phyloP scores from a whole-genome alignment of 2,888 invertebrate genomes.

The Aporophyla nigra region DNA sequence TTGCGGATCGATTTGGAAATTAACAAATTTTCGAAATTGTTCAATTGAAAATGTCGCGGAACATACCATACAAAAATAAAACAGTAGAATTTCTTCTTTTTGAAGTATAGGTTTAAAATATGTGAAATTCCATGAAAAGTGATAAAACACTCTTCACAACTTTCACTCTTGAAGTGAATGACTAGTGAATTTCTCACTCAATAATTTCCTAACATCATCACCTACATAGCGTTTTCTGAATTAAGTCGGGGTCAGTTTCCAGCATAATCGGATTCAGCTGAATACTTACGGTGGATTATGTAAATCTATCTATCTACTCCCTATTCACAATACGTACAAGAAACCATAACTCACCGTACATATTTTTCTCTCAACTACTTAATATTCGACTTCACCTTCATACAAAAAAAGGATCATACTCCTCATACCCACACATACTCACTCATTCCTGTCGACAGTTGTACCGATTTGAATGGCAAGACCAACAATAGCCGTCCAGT shows the following conservation, averaged over 20 bases:
- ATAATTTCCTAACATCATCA: not conserved
- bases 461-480: conserved; percentile 56
- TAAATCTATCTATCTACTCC: not conserved
- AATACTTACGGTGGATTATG: not conserved
- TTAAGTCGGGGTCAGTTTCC: not conserved
- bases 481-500: conserved; percentile 41
- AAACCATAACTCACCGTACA: not conserved
- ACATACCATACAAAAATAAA: no score
- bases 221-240: not conserved
- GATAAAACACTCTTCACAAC: not conserved
- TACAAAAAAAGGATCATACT: conserved; percentile 44
- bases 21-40: no score
- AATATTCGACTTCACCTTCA: conserved; percentile 18
- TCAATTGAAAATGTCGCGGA: no score
- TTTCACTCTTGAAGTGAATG: not conserved
- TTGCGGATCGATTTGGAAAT: no score
- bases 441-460: conserved; percentile 36
- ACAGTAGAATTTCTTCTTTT: no score
- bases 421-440: conserved; percentile 17
- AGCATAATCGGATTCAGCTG: not conserved
- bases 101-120: not conserved
- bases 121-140: not conserved
- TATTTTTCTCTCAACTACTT: conserved; percentile 12
- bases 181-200: no score
- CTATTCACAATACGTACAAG: not conserved